Conservation (phyloP, 1,140 invertebrate genomes). For the Pteromalus puparum region DNA sequence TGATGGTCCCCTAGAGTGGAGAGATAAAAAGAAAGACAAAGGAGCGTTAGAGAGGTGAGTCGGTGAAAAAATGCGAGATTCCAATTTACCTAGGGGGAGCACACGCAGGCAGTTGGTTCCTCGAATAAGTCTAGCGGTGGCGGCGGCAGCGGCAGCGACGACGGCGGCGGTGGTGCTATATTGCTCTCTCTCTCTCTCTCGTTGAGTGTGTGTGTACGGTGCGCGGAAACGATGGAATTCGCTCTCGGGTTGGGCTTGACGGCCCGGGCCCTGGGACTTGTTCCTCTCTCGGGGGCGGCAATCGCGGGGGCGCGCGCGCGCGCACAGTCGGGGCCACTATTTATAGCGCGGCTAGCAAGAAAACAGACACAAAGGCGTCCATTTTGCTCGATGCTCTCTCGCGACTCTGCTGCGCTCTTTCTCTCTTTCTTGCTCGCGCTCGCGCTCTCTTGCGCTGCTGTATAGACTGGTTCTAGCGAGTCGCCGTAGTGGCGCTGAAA, state of each 20-base stretch:
- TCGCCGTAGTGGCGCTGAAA: background rate
- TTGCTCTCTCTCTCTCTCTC: too few relatives aligned
- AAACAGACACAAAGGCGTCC: conserved; percentile 77
- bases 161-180: background rate
- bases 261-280: conserved; percentile 3
- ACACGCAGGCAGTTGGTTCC: background rate
- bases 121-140: background rate
- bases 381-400: conserved; percentile 68
- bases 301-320: background rate
- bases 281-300: background rate
- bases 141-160: background rate
- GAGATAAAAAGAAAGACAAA: too few relatives aligned
- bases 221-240: background rate
- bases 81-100: background rate
- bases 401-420: background rate
- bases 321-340: conserved; percentile 40
- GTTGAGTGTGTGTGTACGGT: background rate
- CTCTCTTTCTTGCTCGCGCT: conserved; percentile 1
- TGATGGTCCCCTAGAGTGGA: too few relatives aligned
- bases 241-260: background rate
- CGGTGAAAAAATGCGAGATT: too few relatives aligned
- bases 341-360: conserved; percentile 46
- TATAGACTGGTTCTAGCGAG: conserved; percentile 17
- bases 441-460: background rate
- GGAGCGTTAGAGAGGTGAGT: too few relatives aligned